phyloP scores from a whole-genome alignment of 2,888 invertebrate genomes.

The Nephrotoma appendiculata region DNA sequence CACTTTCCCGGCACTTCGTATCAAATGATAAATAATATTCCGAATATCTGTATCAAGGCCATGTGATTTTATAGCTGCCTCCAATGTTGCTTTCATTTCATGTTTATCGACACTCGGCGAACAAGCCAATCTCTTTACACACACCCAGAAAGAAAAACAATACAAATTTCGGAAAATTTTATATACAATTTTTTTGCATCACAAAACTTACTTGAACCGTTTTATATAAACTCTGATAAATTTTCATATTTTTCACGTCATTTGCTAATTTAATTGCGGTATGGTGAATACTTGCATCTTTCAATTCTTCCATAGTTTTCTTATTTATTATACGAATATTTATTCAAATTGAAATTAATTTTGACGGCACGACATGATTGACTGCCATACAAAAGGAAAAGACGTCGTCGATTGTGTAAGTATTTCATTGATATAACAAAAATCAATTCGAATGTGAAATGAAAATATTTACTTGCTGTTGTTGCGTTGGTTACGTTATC shows the following conservation, averaged over 20 bases:
- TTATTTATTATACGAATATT: not conserved
- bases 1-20: constrained; percentile 39
- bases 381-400: not conserved
- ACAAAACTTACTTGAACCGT: constrained; percentile 52
- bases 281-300: constrained; percentile 44
- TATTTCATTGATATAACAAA: not conserved
- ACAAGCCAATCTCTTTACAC: constrained; percentile 56
- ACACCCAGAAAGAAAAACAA: not conserved
- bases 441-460: not conserved
- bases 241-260: constrained; percentile 59
- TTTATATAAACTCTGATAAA: constrained; percentile 61
- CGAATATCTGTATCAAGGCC: constrained; percentile 70
- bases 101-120: constrained; percentile 59
- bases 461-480: not conserved
- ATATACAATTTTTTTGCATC: constrained; percentile 8
- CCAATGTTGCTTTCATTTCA: constrained; percentile 62
- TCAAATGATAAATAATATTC: constrained; percentile 73
- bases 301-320: constrained; percentile 27
- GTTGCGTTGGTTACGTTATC: not conserved
- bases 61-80: constrained; percentile 59
- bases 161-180: constrained; percentile 4
- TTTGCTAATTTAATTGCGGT: constrained; percentile 65
- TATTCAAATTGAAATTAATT: not conserved
- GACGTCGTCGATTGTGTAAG: not conserved
- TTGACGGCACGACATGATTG: not conserved